Base-by-base conservation (phyloP, 2,888 invertebrate species). In the Sesia apiformis region DNA sequence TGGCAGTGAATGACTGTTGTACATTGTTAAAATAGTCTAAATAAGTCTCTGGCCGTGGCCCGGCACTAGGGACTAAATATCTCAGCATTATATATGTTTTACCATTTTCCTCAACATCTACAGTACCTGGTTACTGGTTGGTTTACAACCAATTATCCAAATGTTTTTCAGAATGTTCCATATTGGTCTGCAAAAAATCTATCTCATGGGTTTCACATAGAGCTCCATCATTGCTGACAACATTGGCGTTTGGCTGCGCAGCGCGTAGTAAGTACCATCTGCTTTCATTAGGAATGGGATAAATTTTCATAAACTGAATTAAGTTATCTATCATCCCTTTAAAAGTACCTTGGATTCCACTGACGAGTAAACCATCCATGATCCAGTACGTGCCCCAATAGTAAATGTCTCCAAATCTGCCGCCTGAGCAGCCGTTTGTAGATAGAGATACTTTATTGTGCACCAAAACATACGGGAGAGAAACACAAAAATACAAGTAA, bases 311-410 rank as follows among this genome's bases (percentile, higher is more conserved):
- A 55, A 96, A 78, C 57, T 91, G 87, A 3, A 95, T 85, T 61
- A 96, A 93, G 76, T 97, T 97, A 61, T 89, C 90, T 97, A 61
- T 89, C 90, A 96, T 94, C 3, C 95, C 95, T 74, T 84, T 86
- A 0, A 91, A 94, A 0, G 96, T 96, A 3, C 90, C 80, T 5
- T 88, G 73, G 96, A 97, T 96, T 59, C 93, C 94, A 57, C 94
- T 94, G 5, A 94, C 84, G 0, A 97, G 82, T 3, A 97, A 84
- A 0, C 96, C 96, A 70, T 94, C 93, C 49, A 96, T 90, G 53
- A 95, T 94, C 96, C 96, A 97, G 75, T 94, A 97, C 0, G 96
- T 93, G 70, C 97, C 97, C 96, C 97, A 96, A 73, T 96, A 96
- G 75, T 96, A 96, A 55, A 93, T 87, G 70, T 94, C 94, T 66